Evolutionary conservation across 2,888 invertebrate genomes (phyloP).

Genomic region (Rhopalosiphum nymphaeae): DNA sequence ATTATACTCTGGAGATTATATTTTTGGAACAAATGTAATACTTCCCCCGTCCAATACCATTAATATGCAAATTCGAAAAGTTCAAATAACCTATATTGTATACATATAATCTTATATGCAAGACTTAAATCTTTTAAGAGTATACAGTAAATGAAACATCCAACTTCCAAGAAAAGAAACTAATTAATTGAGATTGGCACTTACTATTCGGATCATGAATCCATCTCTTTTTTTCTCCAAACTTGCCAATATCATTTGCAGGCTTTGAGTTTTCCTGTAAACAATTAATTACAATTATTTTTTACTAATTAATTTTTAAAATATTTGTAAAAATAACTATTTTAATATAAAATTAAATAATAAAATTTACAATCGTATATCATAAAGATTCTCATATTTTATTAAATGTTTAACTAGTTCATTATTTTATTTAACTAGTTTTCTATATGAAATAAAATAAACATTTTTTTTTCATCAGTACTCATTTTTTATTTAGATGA

Average conservation of each 20-base stretch:
- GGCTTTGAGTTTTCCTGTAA: slow-evolving; percentile 72
- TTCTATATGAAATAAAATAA: slow-evolving; percentile 14
- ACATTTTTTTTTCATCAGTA: background rate
- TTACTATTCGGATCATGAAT: slow-evolving; percentile 84
- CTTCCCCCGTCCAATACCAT: slow-evolving; percentile 30
- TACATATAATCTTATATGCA: background rate
- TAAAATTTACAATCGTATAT: background rate
- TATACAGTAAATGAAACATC: background rate
- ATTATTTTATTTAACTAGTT: background rate
- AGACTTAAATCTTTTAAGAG: background rate
- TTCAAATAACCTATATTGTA: slow-evolving; percentile 11
- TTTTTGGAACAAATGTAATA: slow-evolving; percentile 44
- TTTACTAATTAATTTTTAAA: background rate
- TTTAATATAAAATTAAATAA: background rate
- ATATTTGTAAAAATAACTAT: background rate
- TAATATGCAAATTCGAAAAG: slow-evolving; percentile 57
- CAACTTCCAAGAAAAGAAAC: background rate
- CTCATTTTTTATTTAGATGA: slow-evolving; percentile 14
- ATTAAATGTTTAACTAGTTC: background rate
- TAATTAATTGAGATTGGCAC: slow-evolving; percentile 69
- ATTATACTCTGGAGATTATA: slow-evolving; percentile 43
- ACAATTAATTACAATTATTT: slow-evolving; percentile 66
- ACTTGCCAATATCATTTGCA: slow-evolving; percentile 65
- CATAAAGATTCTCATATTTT: background rate
- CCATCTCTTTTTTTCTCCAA: slow-evolving; percentile 80